Evolutionary conservation across 2,113 vertebrate genomes (phyloP).

Genomic region (Actinemys pallida): DNA sequence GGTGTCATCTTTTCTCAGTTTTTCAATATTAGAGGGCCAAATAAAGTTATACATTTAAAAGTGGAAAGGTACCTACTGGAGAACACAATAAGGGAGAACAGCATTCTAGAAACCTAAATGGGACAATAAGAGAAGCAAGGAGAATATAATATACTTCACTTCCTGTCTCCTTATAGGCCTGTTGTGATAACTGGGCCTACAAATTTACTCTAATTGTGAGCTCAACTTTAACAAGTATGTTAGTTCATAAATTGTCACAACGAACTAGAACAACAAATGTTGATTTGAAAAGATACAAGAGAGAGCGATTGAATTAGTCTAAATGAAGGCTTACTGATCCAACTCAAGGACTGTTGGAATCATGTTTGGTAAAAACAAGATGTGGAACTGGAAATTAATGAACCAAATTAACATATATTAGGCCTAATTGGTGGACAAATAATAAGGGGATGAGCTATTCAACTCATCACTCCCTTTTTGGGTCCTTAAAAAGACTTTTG

Average conservation of each 20-base stretch:
- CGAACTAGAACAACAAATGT: not conserved
- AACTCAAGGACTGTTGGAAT: not conserved
- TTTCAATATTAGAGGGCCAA: not conserved
- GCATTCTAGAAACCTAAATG: not conserved
- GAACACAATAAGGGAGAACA: not conserved
- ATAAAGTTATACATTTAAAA: not conserved
- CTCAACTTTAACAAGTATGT: not conserved
- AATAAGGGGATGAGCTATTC: not conserved
- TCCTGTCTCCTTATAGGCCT: not conserved
- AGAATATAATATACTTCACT: not conserved
- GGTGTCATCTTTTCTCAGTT: not conserved
- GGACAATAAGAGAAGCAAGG: not conserved
- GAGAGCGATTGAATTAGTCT: not conserved
- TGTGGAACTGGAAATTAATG: not conserved
- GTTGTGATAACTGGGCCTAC: not conserved
- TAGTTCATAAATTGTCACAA: not conserved
- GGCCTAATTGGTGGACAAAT: not conserved
- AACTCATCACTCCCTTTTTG: not conserved
- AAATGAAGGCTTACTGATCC: not conserved
- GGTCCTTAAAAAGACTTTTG: not conserved
- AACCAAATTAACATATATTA: not conserved
- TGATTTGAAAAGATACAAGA: not conserved
- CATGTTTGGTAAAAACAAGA: not conserved
- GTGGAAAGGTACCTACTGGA: not conserved
- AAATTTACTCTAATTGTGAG: not conserved